phyloP scores from a whole-genome alignment of 2,797 vertebrate species.

The Oreochromis mossambicus region DNA sequence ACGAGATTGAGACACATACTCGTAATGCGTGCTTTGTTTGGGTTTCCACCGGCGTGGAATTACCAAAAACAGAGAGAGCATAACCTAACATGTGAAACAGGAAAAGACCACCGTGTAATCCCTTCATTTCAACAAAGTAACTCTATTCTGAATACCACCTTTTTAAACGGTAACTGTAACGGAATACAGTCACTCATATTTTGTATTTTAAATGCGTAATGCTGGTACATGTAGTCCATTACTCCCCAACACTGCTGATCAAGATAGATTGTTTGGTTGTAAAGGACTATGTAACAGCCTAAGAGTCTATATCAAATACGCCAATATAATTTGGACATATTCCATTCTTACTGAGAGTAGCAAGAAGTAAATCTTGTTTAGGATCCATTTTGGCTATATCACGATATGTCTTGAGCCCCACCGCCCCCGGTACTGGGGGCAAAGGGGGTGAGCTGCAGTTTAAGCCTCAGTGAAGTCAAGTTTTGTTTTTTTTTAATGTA shows the following conservation, averaged over 20 bases:
- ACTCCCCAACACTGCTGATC: conserved; percentile 37
- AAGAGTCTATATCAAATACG: conserved; percentile 87
- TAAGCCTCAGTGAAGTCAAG: background rate
- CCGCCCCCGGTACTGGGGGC: rapidly evolving
- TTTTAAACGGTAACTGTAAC: rapidly evolving
- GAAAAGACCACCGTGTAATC: background rate
- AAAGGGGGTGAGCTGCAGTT: background rate
- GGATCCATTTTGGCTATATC: conserved; percentile 78
- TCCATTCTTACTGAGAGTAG: conserved; percentile 97
- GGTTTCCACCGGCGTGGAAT: no score
- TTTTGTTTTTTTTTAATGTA: rapidly evolving
- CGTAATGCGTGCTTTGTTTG: no score
- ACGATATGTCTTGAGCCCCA: background rate
- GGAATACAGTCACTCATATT: background rate
- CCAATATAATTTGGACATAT: conserved; percentile 92
- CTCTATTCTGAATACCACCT: background rate
- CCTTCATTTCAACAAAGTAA: background rate
- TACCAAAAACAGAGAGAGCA: background rate
- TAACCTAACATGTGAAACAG: rapidly evolving
- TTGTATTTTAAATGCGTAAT: background rate
- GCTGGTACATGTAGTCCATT: rapidly evolving
- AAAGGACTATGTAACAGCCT: conserved; percentile 62
- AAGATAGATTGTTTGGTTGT: conserved; percentile 86
- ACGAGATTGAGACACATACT: no score
- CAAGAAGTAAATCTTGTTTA: conserved; percentile 96